Conservation (phyloP, 2,888 invertebrate species). For the Graphium colonna region DNA sequence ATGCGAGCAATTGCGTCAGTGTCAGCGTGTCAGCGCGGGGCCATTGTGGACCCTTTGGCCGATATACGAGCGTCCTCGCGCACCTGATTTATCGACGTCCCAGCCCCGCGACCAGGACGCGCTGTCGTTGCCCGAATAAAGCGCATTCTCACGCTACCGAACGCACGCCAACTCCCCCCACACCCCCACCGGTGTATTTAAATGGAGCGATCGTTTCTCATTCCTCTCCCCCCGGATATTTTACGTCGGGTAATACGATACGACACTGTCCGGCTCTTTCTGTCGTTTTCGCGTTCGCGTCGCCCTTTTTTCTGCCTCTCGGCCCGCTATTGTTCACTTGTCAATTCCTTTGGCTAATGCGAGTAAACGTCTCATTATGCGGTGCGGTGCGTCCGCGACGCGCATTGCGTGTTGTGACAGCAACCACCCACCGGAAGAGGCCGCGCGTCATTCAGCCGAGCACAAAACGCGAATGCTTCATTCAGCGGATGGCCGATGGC, state of each 20-base stretch:
- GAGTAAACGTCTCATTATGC: conserved; percentile 80
- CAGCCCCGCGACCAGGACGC: conserved; percentile 46
- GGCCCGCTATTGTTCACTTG: conserved; percentile 77
- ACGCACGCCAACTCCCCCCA: conserved; percentile 75
- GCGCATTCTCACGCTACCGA: conserved; percentile 78
- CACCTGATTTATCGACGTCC: conserved; percentile 76
- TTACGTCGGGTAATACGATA: conserved; percentile 80
- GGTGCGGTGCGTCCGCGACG: conserved; percentile 75
- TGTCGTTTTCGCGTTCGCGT: conserved; percentile 63
- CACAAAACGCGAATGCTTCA: conserved; percentile 76
- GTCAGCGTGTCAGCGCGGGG: conserved; percentile 63
- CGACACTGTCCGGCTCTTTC: conserved; percentile 79
- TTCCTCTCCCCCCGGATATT: conserved; percentile 78
- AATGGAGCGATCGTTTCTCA: conserved; percentile 77
- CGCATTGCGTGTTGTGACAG: conserved; percentile 79
- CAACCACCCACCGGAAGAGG: conserved; percentile 79
- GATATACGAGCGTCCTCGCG: conserved; percentile 59
- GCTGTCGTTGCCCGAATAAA: conserved; percentile 71
- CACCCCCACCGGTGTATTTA: conserved; percentile 72
- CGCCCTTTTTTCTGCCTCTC: conserved; percentile 56
- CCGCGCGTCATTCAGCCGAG: conserved; percentile 74
- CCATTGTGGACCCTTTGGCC: conserved; percentile 67
- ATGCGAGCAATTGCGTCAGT: conserved; percentile 72
- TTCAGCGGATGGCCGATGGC: conserved; percentile 72
- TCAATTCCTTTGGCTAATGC: conserved; percentile 80